Base-by-base conservation (phyloP, 2,113 vertebrate genomes). In the Cinclus mexicanus region DNA sequence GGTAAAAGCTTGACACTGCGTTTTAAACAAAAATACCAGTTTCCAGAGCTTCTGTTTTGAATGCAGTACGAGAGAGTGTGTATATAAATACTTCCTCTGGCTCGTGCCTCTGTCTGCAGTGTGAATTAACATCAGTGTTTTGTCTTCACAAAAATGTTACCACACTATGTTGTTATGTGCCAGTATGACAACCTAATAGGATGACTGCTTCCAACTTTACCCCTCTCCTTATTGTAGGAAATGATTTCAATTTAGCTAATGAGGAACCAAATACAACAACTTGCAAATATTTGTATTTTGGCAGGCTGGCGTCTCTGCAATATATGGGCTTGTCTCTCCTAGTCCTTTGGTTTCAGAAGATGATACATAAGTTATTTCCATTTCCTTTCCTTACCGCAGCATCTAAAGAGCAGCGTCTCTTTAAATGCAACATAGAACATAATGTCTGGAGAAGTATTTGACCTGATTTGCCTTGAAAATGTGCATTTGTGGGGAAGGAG, bases 71-170 rank as follows among this genome's bases (percentile, higher is more conserved):
- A 87, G 68, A 46, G 49, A 50, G 29, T 29, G 6, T 75, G 20
- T 68, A 55, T 7, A 7, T 72, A 94, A 87, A 79, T 91, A 60
- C 60, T 90, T 78, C 25, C 37, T 82, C 64, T 31, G 49, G 90
- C 71, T 90, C 81, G 10, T 91, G 68, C 67, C 49, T 90, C 79
- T 92, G 67, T 93, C 88, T 96, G 68, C 85, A 60, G 11, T 17
- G 25, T 65, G 83, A 90, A 89, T 93, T 94, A 96, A 75, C 85
- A 84, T 92, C 47, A 67, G 49, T 39, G 70, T 83, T 95, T 95
- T 80, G 68, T 89, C 88, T 94, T 94, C 6, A 29, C 60, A 79
- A 83, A 79, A 88, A 85, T 12, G 33, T 81, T 80, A 42, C 75
- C 29, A 19, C n/a, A 5, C 77, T 61, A 18, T 60, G 46, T 95